Evolutionary conservation across 2,888 invertebrate species (phyloP).

Genomic region (Bedellia somnulentella): DNA sequence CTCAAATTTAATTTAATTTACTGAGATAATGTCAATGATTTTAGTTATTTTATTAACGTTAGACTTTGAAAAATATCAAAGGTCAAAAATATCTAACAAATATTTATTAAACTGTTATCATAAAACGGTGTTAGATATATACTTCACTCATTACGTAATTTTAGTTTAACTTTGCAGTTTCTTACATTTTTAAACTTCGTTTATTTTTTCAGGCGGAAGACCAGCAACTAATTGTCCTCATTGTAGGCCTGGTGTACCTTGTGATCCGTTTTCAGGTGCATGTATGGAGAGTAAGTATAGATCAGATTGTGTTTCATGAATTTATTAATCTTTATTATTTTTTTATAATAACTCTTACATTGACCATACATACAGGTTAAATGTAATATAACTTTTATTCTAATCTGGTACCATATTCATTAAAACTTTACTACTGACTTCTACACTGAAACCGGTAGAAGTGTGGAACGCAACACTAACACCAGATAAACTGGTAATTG

Average conservation of each 20-base stretch:
- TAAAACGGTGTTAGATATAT: too few species aligned
- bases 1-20: too few species aligned
- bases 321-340: constrained; percentile 1
- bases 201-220: constrained; percentile 21
- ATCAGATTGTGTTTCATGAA: constrained; percentile 6
- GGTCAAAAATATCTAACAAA: too few species aligned
- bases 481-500: constrained; percentile 58
- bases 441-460: constrained; percentile 37
- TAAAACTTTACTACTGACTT: constrained; percentile 28
- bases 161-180: too few species aligned
- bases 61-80: too few species aligned
- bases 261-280: constrained; percentile 78
- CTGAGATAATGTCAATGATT: too few species aligned
- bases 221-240: constrained; percentile 66
- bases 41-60: too few species aligned
- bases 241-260: constrained; percentile 76
- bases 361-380: constrained; percentile 5
- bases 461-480: too few species aligned
- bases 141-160: too few species aligned
- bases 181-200: too few species aligned
- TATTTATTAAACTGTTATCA: too few species aligned
- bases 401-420: constrained; percentile 14
- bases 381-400: constrained; percentile 5
- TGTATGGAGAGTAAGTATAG: constrained; percentile 79
- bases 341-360: constrained; percentile 5